These are phyloP conservation scores for Oryzias sinensis DNA, from an alignment of 2,797 vertebrate genomes.

Conservation along the genomic window DNA sequence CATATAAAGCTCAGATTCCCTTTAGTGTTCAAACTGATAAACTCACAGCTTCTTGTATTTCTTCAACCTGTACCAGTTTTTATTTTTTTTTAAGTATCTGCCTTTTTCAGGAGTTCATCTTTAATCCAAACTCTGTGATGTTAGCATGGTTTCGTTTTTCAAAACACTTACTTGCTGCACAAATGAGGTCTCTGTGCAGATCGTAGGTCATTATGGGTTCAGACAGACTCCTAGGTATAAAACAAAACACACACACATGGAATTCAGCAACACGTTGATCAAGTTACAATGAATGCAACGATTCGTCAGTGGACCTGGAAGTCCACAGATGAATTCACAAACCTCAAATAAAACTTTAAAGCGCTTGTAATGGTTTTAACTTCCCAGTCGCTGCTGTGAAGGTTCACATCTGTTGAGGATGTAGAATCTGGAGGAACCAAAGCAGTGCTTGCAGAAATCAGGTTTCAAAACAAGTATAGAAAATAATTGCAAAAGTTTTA, in stretches of 20 bases:
- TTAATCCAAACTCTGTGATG: background rate
- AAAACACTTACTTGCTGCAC: constrained; percentile 90
- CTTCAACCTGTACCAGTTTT: constrained; percentile 5
- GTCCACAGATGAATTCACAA: constrained; percentile 36
- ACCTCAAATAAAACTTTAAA: constrained; percentile 97
- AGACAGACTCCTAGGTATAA: constrained; percentile 86
- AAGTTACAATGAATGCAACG: background rate
- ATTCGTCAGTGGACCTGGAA: background rate
- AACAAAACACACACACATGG: constrained; percentile 25
- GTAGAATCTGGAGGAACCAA: constrained; percentile 77
- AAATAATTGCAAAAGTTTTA: background rate
- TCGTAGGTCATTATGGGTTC: constrained; percentile 97
- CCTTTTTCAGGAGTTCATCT: background rate
- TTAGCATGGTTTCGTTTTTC: constrained; percentile 2
- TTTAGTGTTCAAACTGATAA: constrained; percentile 10
- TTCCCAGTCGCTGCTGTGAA: constrained; percentile 88
- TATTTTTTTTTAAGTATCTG: background rate
- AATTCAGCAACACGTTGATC: background rate
- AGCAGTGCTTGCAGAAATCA: background rate
- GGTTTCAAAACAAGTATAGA: background rate
- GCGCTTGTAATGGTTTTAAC: constrained; percentile 96
- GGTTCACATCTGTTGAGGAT: constrained; percentile 89
- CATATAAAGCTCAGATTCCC: constrained; percentile 41
- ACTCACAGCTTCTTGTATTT: constrained; percentile 3
- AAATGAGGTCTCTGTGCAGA: constrained; percentile 90